Conservation (phyloP, 2,888 invertebrate species). For the Drosophila anomalipes region DNA sequence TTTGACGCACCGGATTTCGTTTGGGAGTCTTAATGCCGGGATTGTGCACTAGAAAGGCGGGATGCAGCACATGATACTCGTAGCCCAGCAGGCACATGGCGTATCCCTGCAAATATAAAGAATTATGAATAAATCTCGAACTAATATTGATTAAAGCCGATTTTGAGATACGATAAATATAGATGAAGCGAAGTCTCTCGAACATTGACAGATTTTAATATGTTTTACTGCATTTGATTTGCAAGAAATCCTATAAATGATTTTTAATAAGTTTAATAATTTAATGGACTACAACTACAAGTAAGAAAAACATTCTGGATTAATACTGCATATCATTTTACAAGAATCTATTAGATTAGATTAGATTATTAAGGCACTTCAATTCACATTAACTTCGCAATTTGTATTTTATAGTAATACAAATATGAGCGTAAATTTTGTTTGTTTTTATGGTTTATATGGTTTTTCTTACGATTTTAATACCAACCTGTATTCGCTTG, state of each 20-base stretch:
- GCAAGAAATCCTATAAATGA: fast-evolving
- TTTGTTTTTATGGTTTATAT: neutral
- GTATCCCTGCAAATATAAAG: conserved; percentile 88
- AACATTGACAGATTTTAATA: neutral
- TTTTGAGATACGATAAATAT: neutral
- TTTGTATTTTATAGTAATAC: neutral
- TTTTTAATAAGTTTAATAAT: neutral
- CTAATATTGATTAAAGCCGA: neutral
- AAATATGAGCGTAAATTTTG: neutral
- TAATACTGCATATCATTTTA: neutral
- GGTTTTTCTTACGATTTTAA: neutral
- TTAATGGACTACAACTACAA: neutral
- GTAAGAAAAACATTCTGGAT: neutral
- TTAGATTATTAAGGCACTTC: neutral
- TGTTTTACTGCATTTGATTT: neutral
- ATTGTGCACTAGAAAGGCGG: conserved; percentile 94
- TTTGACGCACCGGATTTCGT: conserved; percentile 88
- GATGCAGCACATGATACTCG: conserved; percentile 94
- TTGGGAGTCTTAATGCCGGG: conserved; percentile 91
- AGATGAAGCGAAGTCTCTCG: neutral
- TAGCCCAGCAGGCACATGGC: conserved; percentile 94
- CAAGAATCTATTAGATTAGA: neutral
- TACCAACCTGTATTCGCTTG: conserved; percentile 80
- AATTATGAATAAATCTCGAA: neutral
- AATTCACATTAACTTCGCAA: neutral